A percentile compares a stretch with the other conserved stretches of the same genome.
phyloP scores from a whole-genome alignment of 1,140 invertebrate genomes.

The Megathymus violae region DNA sequence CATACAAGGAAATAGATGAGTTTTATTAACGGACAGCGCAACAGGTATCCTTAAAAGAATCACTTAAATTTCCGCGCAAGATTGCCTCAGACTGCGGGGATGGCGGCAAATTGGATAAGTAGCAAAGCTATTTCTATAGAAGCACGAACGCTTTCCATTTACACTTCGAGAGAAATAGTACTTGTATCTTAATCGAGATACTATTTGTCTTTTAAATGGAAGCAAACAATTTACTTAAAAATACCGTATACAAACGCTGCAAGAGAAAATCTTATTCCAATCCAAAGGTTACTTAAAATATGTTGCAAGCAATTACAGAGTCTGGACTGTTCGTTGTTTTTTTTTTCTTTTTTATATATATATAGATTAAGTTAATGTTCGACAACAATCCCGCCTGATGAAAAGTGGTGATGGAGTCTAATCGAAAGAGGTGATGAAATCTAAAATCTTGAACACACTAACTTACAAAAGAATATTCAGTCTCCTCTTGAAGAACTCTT shows the following conservation, averaged over 20 bases:
- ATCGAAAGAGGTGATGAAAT: too few relatives aligned
- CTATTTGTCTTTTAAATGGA: background rate
- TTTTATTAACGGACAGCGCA: background rate
- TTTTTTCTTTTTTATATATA: too few relatives aligned
- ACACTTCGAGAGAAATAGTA: slow-evolving; percentile 13
- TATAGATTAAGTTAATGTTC: too few relatives aligned
- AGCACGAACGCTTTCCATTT: slow-evolving; percentile 20
- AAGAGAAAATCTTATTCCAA: background rate
- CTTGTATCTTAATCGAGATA: background rate
- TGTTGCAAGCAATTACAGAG: too few relatives aligned
- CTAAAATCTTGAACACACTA: too few relatives aligned
- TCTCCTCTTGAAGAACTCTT: too few relatives aligned
- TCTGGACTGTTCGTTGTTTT: too few relatives aligned
- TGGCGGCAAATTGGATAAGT: slow-evolving; percentile 30
- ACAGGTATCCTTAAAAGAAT: slow-evolving; percentile 28
- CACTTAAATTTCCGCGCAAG: slow-evolving; percentile 24
- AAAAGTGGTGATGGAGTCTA: too few relatives aligned
- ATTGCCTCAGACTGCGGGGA: slow-evolving; percentile 20
- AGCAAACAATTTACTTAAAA: background rate
- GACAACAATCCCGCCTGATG: too few relatives aligned
- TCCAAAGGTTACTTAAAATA: background rate
- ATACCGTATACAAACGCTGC: background rate
- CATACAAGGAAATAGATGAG: background rate
- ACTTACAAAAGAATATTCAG: too few relatives aligned
- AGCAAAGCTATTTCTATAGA: slow-evolving; percentile 21